Evolutionary conservation across 2,888 invertebrate species (phyloP).

Genomic region (Arge pagana): DNA sequence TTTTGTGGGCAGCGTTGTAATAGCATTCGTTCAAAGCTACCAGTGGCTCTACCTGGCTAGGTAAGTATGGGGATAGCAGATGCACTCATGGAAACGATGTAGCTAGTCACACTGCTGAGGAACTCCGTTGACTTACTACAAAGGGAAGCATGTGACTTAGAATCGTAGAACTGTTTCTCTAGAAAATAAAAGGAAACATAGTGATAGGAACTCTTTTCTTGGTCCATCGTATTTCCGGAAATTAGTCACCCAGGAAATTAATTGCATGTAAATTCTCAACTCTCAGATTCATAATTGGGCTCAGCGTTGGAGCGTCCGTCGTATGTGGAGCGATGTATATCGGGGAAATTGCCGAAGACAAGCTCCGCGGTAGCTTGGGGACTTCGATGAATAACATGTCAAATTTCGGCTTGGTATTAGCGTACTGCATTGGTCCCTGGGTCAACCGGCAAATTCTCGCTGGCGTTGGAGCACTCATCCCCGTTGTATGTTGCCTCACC

Average conservation of each 20-base stretch:
- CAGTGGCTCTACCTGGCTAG: conserved; percentile 25
- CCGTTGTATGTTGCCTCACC: conserved; percentile 5
- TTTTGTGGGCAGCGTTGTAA: conserved; percentile 28
- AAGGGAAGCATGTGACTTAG: too few relatives aligned
- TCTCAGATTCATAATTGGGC: conserved; percentile 28
- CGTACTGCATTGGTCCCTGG: conserved; percentile 19
- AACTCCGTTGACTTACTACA: too few relatives aligned
- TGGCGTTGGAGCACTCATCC: conserved; percentile 11
- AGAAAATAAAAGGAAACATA: too few relatives aligned
- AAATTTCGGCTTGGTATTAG: conserved; percentile 20
- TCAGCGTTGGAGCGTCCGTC: conserved; percentile 27
- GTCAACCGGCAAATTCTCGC: conserved; percentile 20
- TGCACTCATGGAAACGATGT: too few relatives aligned
- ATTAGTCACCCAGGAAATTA: too few relatives aligned
- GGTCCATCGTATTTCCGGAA: too few relatives aligned
- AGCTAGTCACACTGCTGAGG: too few relatives aligned
- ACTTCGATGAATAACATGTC: conserved; percentile 3
- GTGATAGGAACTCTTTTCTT: too few relatives aligned
- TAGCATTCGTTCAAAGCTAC: conserved; percentile 24
- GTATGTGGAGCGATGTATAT: conserved; percentile 29
- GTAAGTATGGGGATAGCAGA: too few relatives aligned
- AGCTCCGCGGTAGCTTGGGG: conserved; percentile 30
- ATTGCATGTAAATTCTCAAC: background rate
- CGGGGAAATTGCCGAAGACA: conserved; percentile 34
- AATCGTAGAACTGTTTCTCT: too few relatives aligned